Conservation (phyloP, 2,113 vertebrate species). For the Riparia riparia region DNA sequence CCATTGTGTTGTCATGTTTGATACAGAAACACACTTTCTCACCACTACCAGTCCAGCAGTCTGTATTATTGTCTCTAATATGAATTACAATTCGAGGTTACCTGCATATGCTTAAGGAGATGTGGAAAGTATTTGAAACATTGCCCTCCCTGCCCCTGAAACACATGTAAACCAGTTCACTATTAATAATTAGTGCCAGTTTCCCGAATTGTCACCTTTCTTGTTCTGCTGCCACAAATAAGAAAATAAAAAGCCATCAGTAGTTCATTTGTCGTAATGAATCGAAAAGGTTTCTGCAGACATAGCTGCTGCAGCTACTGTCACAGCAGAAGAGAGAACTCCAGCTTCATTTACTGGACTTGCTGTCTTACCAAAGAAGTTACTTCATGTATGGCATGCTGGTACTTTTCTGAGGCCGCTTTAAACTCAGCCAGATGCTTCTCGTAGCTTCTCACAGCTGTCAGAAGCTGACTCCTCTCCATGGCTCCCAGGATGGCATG, state of each 20-base stretch:
- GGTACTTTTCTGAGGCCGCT: constrained; percentile 76
- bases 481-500: constrained; percentile 77
- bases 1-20: neutral
- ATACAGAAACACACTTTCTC: neutral
- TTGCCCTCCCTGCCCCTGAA: neutral
- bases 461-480: constrained; percentile 75
- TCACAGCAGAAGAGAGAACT: neutral
- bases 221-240: neutral
- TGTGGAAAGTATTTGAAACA: neutral
- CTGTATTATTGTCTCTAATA: neutral
- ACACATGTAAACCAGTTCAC: neutral
- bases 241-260: neutral
- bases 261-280: neutral
- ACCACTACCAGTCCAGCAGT: neutral
- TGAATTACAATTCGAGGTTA: neutral
- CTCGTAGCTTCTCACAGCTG: constrained; percentile 77
- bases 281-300: neutral
- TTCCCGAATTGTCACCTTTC: neutral
- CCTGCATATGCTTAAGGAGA: neutral
- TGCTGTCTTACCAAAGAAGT: constrained; percentile 66
- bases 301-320: neutral
- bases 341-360: constrained; percentile 27
- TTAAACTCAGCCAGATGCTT: constrained; percentile 77
- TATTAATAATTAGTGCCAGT: neutral
- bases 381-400: constrained; percentile 68